phyloP scores from a whole-genome alignment of 2,888 invertebrate species.

The Cataglyphis albicans region DNA sequence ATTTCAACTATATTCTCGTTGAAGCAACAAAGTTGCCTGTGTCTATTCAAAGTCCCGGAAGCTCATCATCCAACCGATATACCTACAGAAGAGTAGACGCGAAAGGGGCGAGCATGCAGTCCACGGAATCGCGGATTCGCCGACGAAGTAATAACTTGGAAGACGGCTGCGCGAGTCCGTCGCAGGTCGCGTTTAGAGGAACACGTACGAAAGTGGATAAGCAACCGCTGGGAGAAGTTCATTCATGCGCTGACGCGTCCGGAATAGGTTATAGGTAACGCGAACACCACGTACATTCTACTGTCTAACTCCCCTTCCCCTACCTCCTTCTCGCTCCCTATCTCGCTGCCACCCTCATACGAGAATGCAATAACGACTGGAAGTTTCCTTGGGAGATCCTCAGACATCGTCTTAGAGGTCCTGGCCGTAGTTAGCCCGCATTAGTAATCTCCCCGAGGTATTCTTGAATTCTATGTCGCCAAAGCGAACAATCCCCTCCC shows the following conservation, averaged over 20 bases:
- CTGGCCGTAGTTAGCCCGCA: constrained; percentile 81
- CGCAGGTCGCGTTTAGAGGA: constrained; percentile 79
- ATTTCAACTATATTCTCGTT: constrained; percentile 29
- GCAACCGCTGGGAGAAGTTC: constrained; percentile 82
- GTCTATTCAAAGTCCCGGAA: constrained; percentile 45
- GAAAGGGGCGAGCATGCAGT: constrained; percentile 56
- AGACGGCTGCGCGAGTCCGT: constrained; percentile 69
- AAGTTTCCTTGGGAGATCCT: constrained; percentile 71
- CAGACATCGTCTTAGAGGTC: constrained; percentile 70
- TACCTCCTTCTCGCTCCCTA: constrained; percentile 28
- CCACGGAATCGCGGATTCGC: constrained; percentile 70
- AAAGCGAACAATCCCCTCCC: constrained; percentile 55
- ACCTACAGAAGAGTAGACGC: constrained; percentile 53
- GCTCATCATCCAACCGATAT: constrained; percentile 37
- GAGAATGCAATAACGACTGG: constrained; percentile 81
- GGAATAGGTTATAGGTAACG: constrained; percentile 83
- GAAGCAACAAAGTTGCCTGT: constrained; percentile 68
- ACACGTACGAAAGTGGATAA: constrained; percentile 86
- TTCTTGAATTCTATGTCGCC: constrained; percentile 77
- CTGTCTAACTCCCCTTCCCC: constrained; percentile 56
- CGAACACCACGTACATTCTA: constrained; percentile 60
- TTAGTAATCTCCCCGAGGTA: constrained; percentile 83
- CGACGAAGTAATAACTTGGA: constrained; percentile 75
- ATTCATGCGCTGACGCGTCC: constrained; percentile 83
- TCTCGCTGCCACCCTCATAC: constrained; percentile 67